Evolutionary conservation across 2,888 invertebrate genomes (phyloP).

Genomic region (Ophion slaviceki): DNA sequence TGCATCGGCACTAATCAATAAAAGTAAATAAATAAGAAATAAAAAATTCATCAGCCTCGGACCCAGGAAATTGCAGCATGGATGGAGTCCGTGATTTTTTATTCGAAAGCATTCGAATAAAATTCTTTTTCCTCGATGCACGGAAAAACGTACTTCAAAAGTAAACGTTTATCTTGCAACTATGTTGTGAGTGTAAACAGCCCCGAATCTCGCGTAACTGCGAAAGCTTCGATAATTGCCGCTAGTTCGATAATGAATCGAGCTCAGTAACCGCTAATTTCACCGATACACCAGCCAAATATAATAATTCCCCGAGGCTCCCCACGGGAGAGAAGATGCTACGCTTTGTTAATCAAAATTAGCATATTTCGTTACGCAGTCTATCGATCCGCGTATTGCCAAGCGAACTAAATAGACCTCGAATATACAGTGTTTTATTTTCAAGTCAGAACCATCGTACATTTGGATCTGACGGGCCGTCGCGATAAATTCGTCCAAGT

Average conservation of each 20-base stretch:
- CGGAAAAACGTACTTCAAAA: background rate
- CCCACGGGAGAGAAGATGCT: slow-evolving; percentile 57
- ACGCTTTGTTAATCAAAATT: slow-evolving; percentile 61
- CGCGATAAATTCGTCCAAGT: slow-evolving; percentile 19
- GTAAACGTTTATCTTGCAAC: background rate
- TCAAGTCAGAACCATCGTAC: background rate
- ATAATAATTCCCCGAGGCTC: slow-evolving; percentile 65
- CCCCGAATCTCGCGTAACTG: slow-evolving; percentile 10
- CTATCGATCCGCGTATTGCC: slow-evolving; percentile 17
- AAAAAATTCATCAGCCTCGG: background rate
- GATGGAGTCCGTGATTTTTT: background rate
- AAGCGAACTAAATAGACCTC: background rate
- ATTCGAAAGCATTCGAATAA: background rate
- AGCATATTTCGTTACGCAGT: slow-evolving; percentile 52
- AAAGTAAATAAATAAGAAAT: background rate
- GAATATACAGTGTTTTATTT: background rate
- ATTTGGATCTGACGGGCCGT: background rate
- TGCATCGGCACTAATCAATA: too few relatives aligned
- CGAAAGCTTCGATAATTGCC: slow-evolving; percentile 72
- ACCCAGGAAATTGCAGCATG: background rate
- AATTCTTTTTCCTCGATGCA: background rate
- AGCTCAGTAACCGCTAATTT: slow-evolving; percentile 75
- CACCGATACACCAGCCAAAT: slow-evolving; percentile 57
- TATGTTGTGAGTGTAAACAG: background rate
- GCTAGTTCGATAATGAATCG: slow-evolving; percentile 75